phyloP scores from a whole-genome alignment of 2,113 vertebrate species.

The Apaloderma vittatum region DNA sequence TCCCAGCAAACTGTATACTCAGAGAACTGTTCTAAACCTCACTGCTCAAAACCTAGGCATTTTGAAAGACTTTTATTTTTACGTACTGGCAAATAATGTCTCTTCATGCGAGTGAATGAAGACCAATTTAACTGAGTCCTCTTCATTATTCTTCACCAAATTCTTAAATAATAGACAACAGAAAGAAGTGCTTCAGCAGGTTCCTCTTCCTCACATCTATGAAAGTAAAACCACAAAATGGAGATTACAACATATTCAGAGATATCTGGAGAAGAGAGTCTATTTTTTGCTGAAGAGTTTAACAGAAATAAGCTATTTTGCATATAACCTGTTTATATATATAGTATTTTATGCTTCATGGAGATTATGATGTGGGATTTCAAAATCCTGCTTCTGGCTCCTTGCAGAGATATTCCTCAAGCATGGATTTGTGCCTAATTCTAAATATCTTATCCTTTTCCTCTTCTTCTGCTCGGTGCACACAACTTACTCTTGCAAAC shows the following conservation, averaged over 20 bases:
- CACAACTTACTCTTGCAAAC: background rate
- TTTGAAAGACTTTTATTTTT: background rate
- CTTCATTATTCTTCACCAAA: background rate
- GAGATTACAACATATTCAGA: background rate
- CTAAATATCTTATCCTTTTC: background rate
- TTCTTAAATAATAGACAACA: background rate
- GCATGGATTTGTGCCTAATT: background rate
- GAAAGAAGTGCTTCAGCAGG: background rate
- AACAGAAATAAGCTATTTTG: background rate
- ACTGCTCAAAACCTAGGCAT: background rate
- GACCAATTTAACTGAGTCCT: background rate
- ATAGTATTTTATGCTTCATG: background rate
- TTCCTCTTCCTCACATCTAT: background rate
- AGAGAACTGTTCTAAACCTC: background rate
- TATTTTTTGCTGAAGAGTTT: background rate
- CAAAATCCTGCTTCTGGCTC: background rate
- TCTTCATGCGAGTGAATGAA: background rate
- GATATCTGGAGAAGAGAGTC: background rate
- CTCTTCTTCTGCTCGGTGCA: background rate
- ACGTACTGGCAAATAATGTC: background rate
- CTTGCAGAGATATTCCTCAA: background rate
- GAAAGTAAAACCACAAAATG: background rate
- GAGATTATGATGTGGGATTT: background rate
- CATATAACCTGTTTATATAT: background rate
- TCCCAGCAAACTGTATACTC: background rate